Evolutionary conservation across 2,113 vertebrate genomes (phyloP).

Genomic region (Lota lota): DNA sequence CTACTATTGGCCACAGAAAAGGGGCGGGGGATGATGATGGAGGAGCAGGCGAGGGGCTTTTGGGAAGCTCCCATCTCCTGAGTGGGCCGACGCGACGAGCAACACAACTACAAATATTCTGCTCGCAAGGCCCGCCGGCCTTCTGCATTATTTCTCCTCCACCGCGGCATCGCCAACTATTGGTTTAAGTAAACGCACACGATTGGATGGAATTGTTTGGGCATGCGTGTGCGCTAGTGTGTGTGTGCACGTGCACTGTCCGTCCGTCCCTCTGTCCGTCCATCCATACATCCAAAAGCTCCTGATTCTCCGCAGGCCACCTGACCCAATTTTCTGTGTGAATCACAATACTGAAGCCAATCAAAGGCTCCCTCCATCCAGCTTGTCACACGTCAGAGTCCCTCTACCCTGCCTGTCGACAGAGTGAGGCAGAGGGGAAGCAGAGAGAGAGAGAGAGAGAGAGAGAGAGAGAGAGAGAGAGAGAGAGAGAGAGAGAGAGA

Average conservation of each 20-base stretch:
- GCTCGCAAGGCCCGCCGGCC: too few species aligned
- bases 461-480: slow-evolving; percentile 13
- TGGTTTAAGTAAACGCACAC: too few species aligned
- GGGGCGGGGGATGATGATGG: slow-evolving; percentile 7
- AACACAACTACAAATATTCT: too few species aligned
- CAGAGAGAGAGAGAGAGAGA: slow-evolving; percentile 40
- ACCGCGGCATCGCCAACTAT: too few species aligned
- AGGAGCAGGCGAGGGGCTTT: neutral
- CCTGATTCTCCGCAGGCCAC: slow-evolving; percentile 60
- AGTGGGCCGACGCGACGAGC: too few species aligned
- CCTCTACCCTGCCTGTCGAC: slow-evolving; percentile 61
- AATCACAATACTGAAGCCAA: slow-evolving; percentile 67
- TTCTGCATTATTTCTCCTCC: too few species aligned
- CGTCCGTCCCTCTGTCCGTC: slow-evolving; percentile 18
- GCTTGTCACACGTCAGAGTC: slow-evolving; percentile 55
- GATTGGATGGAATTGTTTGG: slow-evolving; percentile 18
- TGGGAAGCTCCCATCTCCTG: too few species aligned
- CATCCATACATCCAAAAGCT: slow-evolving; percentile 48
- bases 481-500: slow-evolving; percentile 20
- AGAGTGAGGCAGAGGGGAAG: neutral
- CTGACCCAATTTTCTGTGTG: slow-evolving; percentile 73
- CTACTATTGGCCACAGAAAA: slow-evolving; percentile 45
- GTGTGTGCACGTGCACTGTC: neutral
- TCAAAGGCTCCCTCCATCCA: slow-evolving; percentile 49
- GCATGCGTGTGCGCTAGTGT: slow-evolving; percentile 45